These are phyloP conservation scores for Selene dorsalis DNA, from an alignment of 2,797 vertebrate species.

Conservation along the genomic window DNA sequence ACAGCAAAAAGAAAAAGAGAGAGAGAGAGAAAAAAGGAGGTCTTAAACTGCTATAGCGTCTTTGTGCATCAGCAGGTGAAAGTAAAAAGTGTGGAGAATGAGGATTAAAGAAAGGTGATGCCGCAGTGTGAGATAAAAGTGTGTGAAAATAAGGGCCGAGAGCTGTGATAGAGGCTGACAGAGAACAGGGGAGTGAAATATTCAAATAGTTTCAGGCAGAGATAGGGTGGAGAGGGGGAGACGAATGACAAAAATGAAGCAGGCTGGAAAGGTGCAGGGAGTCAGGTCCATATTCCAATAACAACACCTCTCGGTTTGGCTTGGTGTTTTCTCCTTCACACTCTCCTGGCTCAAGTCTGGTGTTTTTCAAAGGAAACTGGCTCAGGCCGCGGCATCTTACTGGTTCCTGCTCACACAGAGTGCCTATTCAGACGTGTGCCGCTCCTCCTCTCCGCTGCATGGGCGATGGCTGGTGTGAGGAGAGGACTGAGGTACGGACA, in stretches of 20 bases:
- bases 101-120: constrained; percentile 56
- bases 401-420: constrained; percentile 81
- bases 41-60: constrained; percentile 11
- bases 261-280: constrained; percentile 35
- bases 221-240: constrained; percentile 8
- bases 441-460: constrained; percentile 69
- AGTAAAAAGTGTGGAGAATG: constrained; percentile 16
- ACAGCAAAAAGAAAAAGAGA: background rate
- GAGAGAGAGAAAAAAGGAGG: background rate
- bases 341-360: constrained; percentile 65
- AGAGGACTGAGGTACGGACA: constrained; percentile 27
- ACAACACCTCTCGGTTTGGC: constrained; percentile 61
- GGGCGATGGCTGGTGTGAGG: constrained; percentile 53
- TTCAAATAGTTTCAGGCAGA: constrained; percentile 41
- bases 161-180: constrained; percentile 29
- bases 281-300: constrained; percentile 60
- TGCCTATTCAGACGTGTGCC: constrained; percentile 76
- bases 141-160: constrained; percentile 26
- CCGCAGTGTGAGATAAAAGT: constrained; percentile 51
- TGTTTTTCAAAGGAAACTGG: constrained; percentile 86
- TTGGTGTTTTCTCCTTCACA: constrained; percentile 63
- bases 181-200: constrained; percentile 33
- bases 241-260: constrained; percentile 38
- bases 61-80: constrained; percentile 23
- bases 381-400: constrained; percentile 68